Conservation (phyloP, 2,797 vertebrate species). For the Gambusia yucatana region DNA sequence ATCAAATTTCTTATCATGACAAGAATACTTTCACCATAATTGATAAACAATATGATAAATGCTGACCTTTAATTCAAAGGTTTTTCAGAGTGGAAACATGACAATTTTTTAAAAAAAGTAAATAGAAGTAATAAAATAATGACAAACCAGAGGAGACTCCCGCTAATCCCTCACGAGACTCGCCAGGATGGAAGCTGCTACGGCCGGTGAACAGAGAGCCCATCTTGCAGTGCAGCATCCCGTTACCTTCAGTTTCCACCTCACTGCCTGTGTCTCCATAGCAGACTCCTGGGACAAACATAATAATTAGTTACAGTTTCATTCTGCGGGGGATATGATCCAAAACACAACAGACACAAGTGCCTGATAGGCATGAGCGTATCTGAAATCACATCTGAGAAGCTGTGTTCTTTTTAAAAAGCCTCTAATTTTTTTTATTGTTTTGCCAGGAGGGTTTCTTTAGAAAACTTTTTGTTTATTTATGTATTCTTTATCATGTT, state of each 20-base stretch:
- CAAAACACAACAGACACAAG: conserved; percentile 5
- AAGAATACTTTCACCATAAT: too few species aligned
- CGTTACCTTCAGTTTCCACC: conserved; percentile 78
- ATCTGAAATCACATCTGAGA: not conserved
- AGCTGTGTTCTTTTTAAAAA: not conserved
- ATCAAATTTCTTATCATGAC: too few species aligned
- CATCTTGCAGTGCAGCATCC: conserved; percentile 76
- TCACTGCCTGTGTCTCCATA: conserved; percentile 82
- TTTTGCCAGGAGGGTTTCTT: not conserved
- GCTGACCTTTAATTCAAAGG: not conserved
- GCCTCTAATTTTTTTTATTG: not conserved
- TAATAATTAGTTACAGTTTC: conserved; percentile 29
- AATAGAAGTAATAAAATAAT: not conserved
- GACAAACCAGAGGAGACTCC: conserved; percentile 75
- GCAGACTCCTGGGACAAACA: conserved; percentile 76
- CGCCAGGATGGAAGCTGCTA: conserved; percentile 81
- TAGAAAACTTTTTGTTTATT: not conserved
- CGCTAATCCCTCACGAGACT: conserved; percentile 72
- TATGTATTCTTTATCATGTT: conserved; percentile 7
- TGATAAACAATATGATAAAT: too few species aligned
- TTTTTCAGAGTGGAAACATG: not conserved
- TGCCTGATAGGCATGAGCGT: not conserved
- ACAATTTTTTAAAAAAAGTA: not conserved
- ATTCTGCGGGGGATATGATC: conserved; percentile 7
- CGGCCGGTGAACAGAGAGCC: conserved; percentile 81